Evolutionary conservation across 2,888 invertebrate genomes (phyloP), one percentile per base, ranked within the genome.

Genomic region (Eupithecia centaureata): DNA sequence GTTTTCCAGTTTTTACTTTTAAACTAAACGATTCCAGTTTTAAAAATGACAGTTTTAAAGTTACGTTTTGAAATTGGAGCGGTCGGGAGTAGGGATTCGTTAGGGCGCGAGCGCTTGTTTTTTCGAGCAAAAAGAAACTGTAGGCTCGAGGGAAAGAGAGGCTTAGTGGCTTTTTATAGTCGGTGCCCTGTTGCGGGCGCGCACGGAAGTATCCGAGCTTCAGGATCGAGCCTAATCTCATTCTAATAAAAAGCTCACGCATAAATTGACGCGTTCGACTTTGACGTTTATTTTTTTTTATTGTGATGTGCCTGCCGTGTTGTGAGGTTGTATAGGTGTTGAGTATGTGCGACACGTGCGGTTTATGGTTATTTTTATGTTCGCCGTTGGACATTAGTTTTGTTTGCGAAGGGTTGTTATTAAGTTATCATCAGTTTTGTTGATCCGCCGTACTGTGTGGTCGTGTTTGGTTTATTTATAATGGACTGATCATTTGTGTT

Each of bases 221-320:
- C 86, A 88, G 90, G 88, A 91, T 89, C 89, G 87, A 81, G 85
- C 83, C 89, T 91, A 91, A 90, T 91, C 88, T 89, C 87, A 92
- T 91, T 91, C 89, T 88, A 89, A 91, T 91, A 91, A 91, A 91
- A 91, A 92, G 91, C 91, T 91, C 82, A 90, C 92, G 90, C 90
- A 89, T 87, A 88, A 86, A 89, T 90, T 88, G 89, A 87, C 89
- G 89, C 87, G 86, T 81, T 86, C 86, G 85, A 80, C 79, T 86
- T 83, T 78, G 82, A 87, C 86, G 85, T 85, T 82, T 68, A 77
- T 89, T 88, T 87, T 87, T n/a, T 86, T 85, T 81, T 69, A 77
- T 79, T 77, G 72, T 77, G 70, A 78, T 79, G 65, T 77, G 77
- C 76, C 77, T 77, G 77, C 78, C 82, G 75, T 78, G 79, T 76